Conservation (phyloP, 2,797 vertebrate species). For the Anguilla pacifica region DNA sequence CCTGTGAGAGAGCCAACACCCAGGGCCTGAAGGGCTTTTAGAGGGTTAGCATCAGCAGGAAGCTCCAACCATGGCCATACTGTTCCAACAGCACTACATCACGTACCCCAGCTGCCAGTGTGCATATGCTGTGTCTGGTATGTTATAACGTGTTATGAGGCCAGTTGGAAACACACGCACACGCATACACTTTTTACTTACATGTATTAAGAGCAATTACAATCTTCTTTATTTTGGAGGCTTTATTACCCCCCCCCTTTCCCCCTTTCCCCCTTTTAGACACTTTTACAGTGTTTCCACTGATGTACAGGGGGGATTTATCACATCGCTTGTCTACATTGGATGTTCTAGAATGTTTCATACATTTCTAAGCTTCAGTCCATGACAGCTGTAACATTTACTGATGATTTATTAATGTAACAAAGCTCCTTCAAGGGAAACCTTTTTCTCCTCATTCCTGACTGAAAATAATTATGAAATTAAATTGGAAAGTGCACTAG, state of each 20-base stretch:
- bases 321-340: background rate
- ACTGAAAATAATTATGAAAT: slow-evolving; percentile 24
- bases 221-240: background rate
- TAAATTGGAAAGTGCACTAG: background rate
- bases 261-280: no score
- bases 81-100: background rate
- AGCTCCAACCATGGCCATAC: background rate
- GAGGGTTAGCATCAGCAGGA: background rate
- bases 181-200: no score
- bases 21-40: background rate
- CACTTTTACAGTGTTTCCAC: background rate
- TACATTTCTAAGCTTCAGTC: slow-evolving; percentile 9
- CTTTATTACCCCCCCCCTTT: no score
- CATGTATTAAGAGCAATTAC: no score
- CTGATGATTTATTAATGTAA: slow-evolving; percentile 24
- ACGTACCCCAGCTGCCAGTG: background rate
- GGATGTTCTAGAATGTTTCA: background rate
- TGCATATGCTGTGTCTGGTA: background rate
- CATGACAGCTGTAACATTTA: no score
- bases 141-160: background rate
- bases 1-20: background rate
- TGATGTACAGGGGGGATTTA: background rate
- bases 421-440: slow-evolving; percentile 13
- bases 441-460: background rate
- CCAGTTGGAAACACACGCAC: background rate